Conservation (phyloP, 2,113 vertebrate species). For the Scortum barcoo region DNA sequence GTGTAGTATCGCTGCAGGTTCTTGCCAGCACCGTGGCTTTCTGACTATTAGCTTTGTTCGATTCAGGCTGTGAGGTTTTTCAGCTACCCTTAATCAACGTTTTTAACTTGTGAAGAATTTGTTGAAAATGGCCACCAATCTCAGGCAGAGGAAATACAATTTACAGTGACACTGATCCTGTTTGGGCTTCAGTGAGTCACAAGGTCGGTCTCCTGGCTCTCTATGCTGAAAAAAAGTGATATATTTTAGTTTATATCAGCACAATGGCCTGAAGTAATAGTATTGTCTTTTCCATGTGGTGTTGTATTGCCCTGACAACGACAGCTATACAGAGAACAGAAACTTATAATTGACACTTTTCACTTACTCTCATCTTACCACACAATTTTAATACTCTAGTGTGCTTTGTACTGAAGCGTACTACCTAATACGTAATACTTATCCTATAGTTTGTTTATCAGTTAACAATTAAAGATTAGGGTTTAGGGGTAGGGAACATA, state of each 20-base stretch:
- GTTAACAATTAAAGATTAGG: neutral
- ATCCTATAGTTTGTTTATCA: constrained; percentile 17
- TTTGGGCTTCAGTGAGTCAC: constrained; percentile 44
- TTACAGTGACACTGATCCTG: constrained; percentile 46
- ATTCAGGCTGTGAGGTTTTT: constrained; percentile 1
- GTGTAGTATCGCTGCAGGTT: constrained; percentile 17
- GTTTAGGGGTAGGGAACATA: neutral
- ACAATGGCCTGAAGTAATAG: constrained; percentile 41
- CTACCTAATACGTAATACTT: constrained; percentile 19
- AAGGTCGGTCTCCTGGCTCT: constrained; percentile 35
- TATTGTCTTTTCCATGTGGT: constrained; percentile 49
- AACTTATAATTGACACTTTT: constrained; percentile 34
- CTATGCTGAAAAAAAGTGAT: constrained; percentile 21
- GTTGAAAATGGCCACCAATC: constrained; percentile 28
- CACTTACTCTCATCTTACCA: constrained; percentile 19
- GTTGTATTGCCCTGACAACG: constrained; percentile 44
- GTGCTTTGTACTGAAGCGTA: constrained; percentile 27
- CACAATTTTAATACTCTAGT: constrained; percentile 25
- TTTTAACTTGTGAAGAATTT: constrained; percentile 19
- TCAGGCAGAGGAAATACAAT: constrained; percentile 43
- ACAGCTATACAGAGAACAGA: constrained; percentile 34
- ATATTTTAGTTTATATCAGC: constrained; percentile 56
- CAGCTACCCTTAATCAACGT: neutral
- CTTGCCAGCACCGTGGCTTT: constrained; percentile 30
- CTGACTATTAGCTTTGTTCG: constrained; percentile 21